Evolutionary conservation across 2,888 invertebrate species (phyloP).

Genomic region (Diplolepis rosae): DNA sequence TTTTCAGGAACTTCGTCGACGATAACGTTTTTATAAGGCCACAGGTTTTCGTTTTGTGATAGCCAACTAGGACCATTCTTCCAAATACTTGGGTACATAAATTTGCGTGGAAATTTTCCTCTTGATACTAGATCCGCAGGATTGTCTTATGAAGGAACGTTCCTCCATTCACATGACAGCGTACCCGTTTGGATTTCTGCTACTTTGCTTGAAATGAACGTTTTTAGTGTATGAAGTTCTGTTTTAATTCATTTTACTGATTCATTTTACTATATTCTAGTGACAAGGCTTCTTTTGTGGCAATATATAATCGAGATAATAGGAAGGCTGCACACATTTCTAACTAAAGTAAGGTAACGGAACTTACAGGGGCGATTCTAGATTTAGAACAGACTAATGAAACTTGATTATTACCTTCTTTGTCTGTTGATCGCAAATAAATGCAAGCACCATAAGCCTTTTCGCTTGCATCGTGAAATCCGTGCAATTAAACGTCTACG

Average conservation of each 20-base stretch:
- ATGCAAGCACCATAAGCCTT: constrained; percentile 42
- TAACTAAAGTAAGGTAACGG: constrained; percentile 17
- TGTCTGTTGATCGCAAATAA: constrained; percentile 27
- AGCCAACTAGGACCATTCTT: constrained; percentile 30
- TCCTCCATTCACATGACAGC: background rate
- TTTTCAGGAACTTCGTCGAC: constrained; percentile 2
- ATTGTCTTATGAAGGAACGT: too few species aligned
- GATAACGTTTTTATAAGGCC: background rate
- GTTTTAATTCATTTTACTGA: constrained; percentile 33
- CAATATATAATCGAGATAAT: constrained; percentile 10
- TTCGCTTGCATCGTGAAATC: constrained; percentile 45
- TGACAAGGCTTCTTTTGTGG: constrained; percentile 15
- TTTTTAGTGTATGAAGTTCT: constrained; percentile 28
- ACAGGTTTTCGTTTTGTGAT: background rate
- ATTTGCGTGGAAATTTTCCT: constrained; percentile 29
- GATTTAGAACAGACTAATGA: constrained; percentile 22
- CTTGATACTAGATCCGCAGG: constrained; percentile 30
- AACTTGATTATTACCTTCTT: background rate
- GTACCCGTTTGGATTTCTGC: constrained; percentile 27
- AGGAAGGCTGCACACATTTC: constrained; percentile 31
- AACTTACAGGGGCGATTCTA: background rate
- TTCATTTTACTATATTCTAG: background rate
- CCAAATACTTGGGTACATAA: constrained; percentile 16
- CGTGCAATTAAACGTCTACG: constrained; percentile 40
- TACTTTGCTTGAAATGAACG: constrained; percentile 32